A percentile compares a stretch with the other conserved stretches of the same genome.
phyloP scores from a whole-genome alignment of 2,888 invertebrate genomes.

The Pemphredon lugubris region DNA sequence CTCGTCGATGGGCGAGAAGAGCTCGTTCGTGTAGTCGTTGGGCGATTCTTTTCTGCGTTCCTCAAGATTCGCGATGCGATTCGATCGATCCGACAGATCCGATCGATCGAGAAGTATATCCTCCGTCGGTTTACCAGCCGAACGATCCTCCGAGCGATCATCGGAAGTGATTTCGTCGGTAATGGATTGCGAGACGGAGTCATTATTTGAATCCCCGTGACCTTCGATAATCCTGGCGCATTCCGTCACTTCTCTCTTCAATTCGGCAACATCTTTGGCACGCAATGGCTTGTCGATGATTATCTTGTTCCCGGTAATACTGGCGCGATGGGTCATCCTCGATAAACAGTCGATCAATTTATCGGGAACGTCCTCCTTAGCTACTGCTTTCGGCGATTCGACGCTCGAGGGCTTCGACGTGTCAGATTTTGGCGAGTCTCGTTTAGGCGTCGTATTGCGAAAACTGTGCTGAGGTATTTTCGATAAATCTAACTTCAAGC shows the following conservation, averaged over 20 bases:
- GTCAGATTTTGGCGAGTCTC: conserved; percentile 60
- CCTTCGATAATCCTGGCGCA: conserved; percentile 52
- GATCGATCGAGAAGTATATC: neutral
- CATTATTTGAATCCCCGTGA: conserved; percentile 21
- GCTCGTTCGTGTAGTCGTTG: conserved; percentile 31
- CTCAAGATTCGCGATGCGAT: neutral
- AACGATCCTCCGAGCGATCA: too few species aligned
- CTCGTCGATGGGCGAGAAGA: conserved; percentile 81
- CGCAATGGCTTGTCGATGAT: conserved; percentile 67
- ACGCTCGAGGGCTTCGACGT: conserved; percentile 13
- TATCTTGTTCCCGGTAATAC: conserved; percentile 68
- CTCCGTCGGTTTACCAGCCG: too few species aligned
- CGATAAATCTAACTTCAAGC: conserved; percentile 75
- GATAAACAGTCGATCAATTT: conserved; percentile 60
- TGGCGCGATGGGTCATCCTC: conserved; percentile 69
- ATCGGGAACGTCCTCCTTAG: conserved; percentile 3
- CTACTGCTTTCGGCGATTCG: conserved; percentile 17
- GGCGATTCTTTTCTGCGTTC: neutral
- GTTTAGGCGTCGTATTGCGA: conserved; percentile 65
- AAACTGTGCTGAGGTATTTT: conserved; percentile 78
- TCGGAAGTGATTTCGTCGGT: too few species aligned
- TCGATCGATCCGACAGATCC: neutral
- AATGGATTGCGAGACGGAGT: neutral
- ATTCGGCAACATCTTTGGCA: conserved; percentile 63
- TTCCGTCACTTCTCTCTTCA: conserved; percentile 59